Evolutionary conservation across 2,888 invertebrate genomes (phyloP), one percentile per base, ranked within the genome.

Genomic region (Oasisia sp.): DNA sequence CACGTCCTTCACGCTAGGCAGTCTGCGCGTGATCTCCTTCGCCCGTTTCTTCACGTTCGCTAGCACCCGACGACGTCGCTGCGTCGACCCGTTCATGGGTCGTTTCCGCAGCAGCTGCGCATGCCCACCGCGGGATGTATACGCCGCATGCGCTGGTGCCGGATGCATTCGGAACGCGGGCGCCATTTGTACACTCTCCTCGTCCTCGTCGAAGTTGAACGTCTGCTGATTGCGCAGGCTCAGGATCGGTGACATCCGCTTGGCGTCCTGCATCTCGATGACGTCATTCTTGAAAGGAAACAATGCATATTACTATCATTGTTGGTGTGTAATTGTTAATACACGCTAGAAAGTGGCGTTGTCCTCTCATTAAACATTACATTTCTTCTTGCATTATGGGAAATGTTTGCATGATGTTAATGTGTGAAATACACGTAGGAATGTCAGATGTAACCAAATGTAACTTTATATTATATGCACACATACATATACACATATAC

Each of bases 221-320:
- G 94, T 95, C 92, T 96, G 95, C 56, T 95, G 95, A 93, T 96
- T 96, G 92, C 98, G 97, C 95, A 97, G 97, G 94, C 97, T 98
- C 94, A 98, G 98, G 96, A 98, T 97, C 32, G 98, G 98, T 94
- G 98, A 98, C 97, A 98, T 97, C 94, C 98, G 97, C 89, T 91
- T 91, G 50, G 91, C 92, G 44, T 91, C 91, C 91, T 91, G 91
- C 50, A 91, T 32, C 91, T 91, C 91, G 50, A 91, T 91, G 90
- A 38, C 32, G 38, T 74, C 74, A 74, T 74, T 74, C 74, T 74
- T 19, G 74, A 74, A 74, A 74, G 74, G 27, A 74, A 74, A 74
- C 38, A 7, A 74, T 74, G 27, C n/a, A n/a, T 74, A 38, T 38
- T 38, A n/a, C n/a, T 19, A 7, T 74, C 27, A 74, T 27, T 74